phyloP scores from a whole-genome alignment of 2,888 invertebrate species.

The Colletes collaris region DNA sequence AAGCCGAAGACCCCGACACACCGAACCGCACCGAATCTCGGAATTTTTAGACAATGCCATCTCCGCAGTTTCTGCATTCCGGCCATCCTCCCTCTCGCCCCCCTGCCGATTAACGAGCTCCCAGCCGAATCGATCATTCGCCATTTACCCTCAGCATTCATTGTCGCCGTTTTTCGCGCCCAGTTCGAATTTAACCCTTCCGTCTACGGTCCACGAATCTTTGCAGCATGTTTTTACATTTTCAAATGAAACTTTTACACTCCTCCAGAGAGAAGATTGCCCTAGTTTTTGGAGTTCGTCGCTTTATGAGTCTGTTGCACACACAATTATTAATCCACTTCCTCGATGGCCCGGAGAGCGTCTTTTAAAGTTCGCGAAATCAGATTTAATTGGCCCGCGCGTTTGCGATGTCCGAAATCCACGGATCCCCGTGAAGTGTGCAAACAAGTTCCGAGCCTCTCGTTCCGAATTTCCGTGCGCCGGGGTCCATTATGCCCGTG shows the following conservation, averaged over 20 bases:
- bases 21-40: constrained; percentile 50
- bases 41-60: constrained; percentile 62
- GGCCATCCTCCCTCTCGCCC: background rate
- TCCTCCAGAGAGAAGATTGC: too few species aligned
- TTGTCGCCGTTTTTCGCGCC: background rate
- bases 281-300: too few species aligned
- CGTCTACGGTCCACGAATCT: too few species aligned
- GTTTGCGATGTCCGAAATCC: constrained; percentile 1
- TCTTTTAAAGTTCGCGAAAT: background rate
- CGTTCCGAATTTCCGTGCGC: constrained; percentile 20
- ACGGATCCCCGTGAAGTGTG: constrained; percentile 2
- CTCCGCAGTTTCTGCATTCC: constrained; percentile 25
- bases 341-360: background rate
- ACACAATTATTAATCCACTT: too few species aligned
- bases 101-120: constrained; percentile 41
- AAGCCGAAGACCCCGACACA: constrained; percentile 55
- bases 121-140: constrained; percentile 40
- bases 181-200: background rate
- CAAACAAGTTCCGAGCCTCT: constrained; percentile 15
- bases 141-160: constrained; percentile 7
- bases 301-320: too few species aligned
- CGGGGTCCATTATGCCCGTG: constrained; percentile 30
- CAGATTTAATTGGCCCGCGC: constrained; percentile 15
- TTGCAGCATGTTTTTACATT: too few species aligned
- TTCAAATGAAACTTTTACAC: too few species aligned